A percentile compares a stretch with the other conserved stretches of the same genome.
These are phyloP conservation scores for Eilema griseolum DNA, from an alignment of 2,888 invertebrate genomes.

Conservation along the genomic window DNA sequence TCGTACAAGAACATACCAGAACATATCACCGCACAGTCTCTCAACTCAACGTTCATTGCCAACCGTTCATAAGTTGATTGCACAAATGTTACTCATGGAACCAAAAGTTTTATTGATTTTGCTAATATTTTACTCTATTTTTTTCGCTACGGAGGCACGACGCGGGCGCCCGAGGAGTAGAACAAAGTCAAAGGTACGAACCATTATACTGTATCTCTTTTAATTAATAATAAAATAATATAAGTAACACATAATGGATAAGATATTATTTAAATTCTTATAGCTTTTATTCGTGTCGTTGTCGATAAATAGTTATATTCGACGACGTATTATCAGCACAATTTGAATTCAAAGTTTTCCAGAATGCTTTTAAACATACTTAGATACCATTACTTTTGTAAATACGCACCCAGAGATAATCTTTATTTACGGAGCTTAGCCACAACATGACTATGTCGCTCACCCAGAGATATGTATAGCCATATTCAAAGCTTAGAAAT, in stretches of 20 bases:
- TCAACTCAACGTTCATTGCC: constrained; percentile 22
- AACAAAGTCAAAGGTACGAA: constrained; percentile 90
- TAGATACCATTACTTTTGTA: background rate
- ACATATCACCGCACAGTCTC: constrained; percentile 28
- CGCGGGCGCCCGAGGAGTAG: constrained; percentile 91
- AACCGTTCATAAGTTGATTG: constrained; percentile 15
- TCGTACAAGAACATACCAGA: constrained; percentile 60
- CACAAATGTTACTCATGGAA: constrained; percentile 67
- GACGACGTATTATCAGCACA: background rate
- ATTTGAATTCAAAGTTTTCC: background rate
- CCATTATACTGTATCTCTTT: background rate
- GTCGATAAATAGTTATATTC: background rate
- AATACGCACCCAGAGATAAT: background rate
- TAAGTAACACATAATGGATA: background rate
- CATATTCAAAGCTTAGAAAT: too few species aligned
- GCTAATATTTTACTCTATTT: constrained; percentile 61
- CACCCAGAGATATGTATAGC: too few species aligned
- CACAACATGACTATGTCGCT: too few species aligned
- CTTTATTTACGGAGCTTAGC: too few species aligned
- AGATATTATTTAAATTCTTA: background rate
- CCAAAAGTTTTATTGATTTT: constrained; percentile 58
- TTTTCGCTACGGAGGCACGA: constrained; percentile 80
- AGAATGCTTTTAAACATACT: background rate
- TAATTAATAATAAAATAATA: background rate
- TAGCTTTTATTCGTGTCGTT: background rate